Evolutionary conservation across 64 coral and sea anemone genomes (phyloP).

Genomic region (Porites australiensis): DNA sequence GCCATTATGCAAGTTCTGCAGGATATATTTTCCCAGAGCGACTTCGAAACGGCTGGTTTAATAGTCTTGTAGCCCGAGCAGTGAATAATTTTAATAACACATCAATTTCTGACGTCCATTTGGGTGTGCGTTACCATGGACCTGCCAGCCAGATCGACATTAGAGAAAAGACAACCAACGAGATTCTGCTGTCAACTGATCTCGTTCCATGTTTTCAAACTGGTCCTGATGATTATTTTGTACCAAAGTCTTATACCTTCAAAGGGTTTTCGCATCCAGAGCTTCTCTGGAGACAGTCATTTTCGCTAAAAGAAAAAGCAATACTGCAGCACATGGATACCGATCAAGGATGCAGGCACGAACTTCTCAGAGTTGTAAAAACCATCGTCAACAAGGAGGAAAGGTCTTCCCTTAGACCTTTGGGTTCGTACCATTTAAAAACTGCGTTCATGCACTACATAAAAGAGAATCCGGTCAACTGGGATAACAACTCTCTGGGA

Average conservation of each 20-base stretch:
- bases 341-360: slow-evolving; percentile 43
- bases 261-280: background rate
- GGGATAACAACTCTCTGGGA: background rate
- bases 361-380: slow-evolving; percentile 56
- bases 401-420: background rate
- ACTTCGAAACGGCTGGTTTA: slow-evolving; percentile 17
- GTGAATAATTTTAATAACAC: background rate
- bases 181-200: slow-evolving; percentile 30
- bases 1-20: background rate
- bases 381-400: slow-evolving; percentile 27
- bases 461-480: background rate
- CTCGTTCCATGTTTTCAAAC: slow-evolving; percentile 54
- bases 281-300: slow-evolving; percentile 59
- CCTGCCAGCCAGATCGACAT: slow-evolving; percentile 64
- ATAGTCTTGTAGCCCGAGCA: slow-evolving; percentile 12
- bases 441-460: slow-evolving; percentile 70
- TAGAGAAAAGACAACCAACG: background rate
- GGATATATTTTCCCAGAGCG: slow-evolving; percentile 9
- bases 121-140: slow-evolving; percentile 27
- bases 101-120: background rate
- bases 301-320: slow-evolving; percentile 68
- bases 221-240: slow-evolving; percentile 30
- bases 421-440: slow-evolving; percentile 65
- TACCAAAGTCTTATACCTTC: slow-evolving; percentile 23
- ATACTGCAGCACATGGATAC: slow-evolving; percentile 40